phyloP scores from a whole-genome alignment of 2,888 invertebrate genomes.

The Mythimna impura region DNA sequence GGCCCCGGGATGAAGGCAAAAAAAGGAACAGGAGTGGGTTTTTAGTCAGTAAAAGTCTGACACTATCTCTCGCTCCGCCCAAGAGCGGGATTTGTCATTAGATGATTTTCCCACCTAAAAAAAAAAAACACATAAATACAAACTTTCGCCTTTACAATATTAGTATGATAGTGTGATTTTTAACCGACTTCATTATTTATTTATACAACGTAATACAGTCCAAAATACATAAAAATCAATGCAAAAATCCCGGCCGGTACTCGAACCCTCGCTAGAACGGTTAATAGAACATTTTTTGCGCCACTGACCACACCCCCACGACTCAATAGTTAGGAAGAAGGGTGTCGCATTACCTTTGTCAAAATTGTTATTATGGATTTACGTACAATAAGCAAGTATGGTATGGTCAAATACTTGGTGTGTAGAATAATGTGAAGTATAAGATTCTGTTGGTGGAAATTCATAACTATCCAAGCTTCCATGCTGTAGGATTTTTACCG shows the following conservation, averaged over 20 bases:
- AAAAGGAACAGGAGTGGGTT: too few relatives aligned
- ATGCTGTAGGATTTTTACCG: too few relatives aligned
- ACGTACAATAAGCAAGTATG: neutral
- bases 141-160: too few relatives aligned
- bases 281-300: constrained; percentile 57
- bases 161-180: too few relatives aligned
- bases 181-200: too few relatives aligned
- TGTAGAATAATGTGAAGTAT: neutral
- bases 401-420: constrained; percentile 25
- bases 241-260: constrained; percentile 14
- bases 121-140: too few relatives aligned
- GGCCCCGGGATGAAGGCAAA: too few relatives aligned
- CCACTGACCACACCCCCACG: constrained; percentile 51
- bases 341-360: constrained; percentile 48
- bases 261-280: constrained; percentile 8
- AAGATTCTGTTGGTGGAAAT: neutral
- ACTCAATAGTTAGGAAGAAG: constrained; percentile 29
- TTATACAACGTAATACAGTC: neutral
- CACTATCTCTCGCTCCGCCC: too few relatives aligned
- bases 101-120: too few relatives aligned
- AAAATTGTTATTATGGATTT: constrained; percentile 19
- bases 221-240: constrained; percentile 17
- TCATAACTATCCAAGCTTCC: too few relatives aligned
- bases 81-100: too few relatives aligned
- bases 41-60: too few relatives aligned